A percentile compares a stretch with the other conserved stretches of the same genome.
phyloP scores from a whole-genome alignment of 2,113 vertebrate genomes.

The Lagopus muta region DNA sequence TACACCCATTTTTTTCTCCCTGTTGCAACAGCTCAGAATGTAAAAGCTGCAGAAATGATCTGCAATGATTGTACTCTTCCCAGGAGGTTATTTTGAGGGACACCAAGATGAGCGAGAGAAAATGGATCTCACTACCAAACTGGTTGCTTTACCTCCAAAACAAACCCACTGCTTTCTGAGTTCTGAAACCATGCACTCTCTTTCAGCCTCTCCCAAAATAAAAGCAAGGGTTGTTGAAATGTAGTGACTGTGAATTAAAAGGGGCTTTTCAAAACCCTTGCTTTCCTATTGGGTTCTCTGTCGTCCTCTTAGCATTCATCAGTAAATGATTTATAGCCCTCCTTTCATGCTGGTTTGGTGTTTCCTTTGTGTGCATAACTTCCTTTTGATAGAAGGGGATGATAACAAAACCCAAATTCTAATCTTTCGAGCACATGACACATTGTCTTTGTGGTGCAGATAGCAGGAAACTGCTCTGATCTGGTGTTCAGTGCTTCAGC shows the following conservation, averaged over 20 bases:
- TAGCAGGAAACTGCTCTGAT: constrained; percentile 13
- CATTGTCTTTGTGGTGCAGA: not conserved
- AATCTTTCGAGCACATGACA: constrained; percentile 45
- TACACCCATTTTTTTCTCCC: not conserved
- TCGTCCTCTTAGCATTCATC: not conserved
- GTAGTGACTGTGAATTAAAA: not conserved
- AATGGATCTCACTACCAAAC: not conserved
- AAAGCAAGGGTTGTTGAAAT: not conserved
- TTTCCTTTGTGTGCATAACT: constrained; percentile 58
- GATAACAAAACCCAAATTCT: constrained; percentile 44
- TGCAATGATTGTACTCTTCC: not conserved
- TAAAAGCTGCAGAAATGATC: not conserved
- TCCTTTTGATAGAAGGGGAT: constrained; percentile 47
- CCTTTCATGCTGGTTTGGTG: constrained; percentile 44
- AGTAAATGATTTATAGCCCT: constrained; percentile 41
- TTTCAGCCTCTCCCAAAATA: not conserved
- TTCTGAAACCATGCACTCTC: not conserved
- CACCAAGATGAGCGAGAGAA: not conserved
- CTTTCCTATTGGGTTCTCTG: not conserved
- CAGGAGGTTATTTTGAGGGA: not conserved
- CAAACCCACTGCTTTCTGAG: not conserved
- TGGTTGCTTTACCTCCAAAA: not conserved
- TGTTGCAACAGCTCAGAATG: not conserved
- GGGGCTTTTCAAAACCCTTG: not conserved
- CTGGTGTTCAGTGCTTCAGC: not conserved